Base-by-base conservation (phyloP, 2,797 vertebrate species). In the Lepilemur septentrionalis region DNA sequence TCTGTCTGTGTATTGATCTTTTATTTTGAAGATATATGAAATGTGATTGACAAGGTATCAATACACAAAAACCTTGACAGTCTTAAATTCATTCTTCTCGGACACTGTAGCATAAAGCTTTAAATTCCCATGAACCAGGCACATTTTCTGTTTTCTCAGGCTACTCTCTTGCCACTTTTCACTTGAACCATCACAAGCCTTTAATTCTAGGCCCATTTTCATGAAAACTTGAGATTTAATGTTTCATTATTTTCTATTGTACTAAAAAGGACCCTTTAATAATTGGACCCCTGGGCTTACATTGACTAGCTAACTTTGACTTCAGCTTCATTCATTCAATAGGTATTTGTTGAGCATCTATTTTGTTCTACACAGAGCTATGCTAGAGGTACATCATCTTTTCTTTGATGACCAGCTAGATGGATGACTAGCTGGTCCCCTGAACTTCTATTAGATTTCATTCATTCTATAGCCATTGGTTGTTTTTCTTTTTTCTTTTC, bases 1-100 rank as follows among this genome's bases (percentile, higher is more conserved):
- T 80, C 81, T 43, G 35, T 38, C 30, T n/a, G 23, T 2, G 35
- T 70, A 50, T n/a, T 20, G 30, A 38, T 55, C 72, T 13, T 80
- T 95, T 46, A 48, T 78, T 73, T 59, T 73, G 55, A 89, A 65
- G 28, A 32, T 28, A 65, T 81, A 84, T 57, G 84, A 82, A 80
- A 67, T 84, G 65, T 46, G 72, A 79, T 43, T 59, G 86, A 30
- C 30, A 76, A 30, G 28, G n/a, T 38, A 52, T 72, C 65, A 10
- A 13, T 30, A 28, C 15, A 17, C 14, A 22, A 76, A 52, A 78
- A 61, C 2, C 38, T 41, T 30, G 43, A 50, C 9, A 12, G 23
- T 23, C 20, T 48, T 70, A 30, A 38, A 28, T 35, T 63, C 50
- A 22, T 46, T 28, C 17, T 63, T 50, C 78, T 91, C 75, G 43